A percentile compares a stretch with the other conserved stretches of the same genome.
Conservation (phyloP, 2,113 vertebrate species). For the Rhinoptilus africanus region DNA sequence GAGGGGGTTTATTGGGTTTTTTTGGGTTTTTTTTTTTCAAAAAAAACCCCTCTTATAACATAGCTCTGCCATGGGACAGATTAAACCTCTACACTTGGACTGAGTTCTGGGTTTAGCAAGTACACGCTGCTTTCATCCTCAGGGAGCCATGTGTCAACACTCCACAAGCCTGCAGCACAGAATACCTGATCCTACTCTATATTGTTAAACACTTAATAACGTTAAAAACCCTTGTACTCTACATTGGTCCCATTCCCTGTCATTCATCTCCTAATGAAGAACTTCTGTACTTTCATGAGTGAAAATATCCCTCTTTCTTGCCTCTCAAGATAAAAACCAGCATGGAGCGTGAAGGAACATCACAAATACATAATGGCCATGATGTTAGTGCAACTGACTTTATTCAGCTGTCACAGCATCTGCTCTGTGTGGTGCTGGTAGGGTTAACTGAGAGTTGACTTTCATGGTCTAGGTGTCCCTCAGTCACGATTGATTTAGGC, state of each 20-base stretch:
- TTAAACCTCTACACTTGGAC: neutral
- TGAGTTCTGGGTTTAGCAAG: neutral
- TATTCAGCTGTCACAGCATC: neutral
- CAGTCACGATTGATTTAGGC: neutral
- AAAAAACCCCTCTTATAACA: neutral
- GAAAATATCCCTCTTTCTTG: neutral
- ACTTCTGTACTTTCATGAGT: neutral
- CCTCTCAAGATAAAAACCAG: neutral
- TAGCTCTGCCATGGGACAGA: neutral
- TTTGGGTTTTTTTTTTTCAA: too few species aligned
- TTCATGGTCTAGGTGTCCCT: neutral
- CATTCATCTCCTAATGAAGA: neutral
- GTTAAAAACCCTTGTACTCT: neutral
- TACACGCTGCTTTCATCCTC: neutral
- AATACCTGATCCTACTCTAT: neutral
- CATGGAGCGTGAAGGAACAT: neutral
- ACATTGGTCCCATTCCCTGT: neutral
- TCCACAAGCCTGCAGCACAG: neutral
- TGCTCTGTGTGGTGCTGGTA: neutral
- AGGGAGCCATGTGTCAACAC: fast-evolving
- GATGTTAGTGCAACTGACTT: neutral
- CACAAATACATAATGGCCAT: neutral
- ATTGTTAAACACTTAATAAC: neutral
- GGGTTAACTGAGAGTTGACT: neutral
- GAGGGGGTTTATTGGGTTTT: too few species aligned